Percentiles rank a stretch among this genome's conserved stretches.
These are phyloP conservation scores for Cygnus olor DNA, from an alignment of 2,797 vertebrate genomes.

Conservation along the genomic window DNA sequence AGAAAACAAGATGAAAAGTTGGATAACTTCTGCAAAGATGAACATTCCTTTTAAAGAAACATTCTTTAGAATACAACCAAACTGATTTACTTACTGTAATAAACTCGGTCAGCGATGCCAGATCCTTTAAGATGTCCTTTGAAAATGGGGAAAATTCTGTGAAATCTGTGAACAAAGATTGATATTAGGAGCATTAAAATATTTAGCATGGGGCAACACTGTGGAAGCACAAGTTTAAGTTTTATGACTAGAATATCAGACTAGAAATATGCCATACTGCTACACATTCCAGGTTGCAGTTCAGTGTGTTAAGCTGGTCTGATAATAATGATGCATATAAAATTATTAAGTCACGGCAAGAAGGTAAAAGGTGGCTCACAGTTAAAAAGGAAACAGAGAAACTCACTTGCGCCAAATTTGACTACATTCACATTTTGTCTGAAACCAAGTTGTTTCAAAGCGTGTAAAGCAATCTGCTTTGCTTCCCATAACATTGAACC, in stretches of 20 bases:
- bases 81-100: slow-evolving; percentile 77
- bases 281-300: neutral
- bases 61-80: neutral
- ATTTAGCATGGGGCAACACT: neutral
- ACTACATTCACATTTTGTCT: slow-evolving; percentile 78
- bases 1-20: neutral
- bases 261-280: neutral
- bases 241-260: neutral
- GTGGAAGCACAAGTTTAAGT: neutral
- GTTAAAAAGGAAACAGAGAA: neutral
- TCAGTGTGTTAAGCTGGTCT: neutral
- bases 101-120: slow-evolving; percentile 67
- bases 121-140: slow-evolving; percentile 13
- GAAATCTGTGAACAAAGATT: slow-evolving; percentile 76
- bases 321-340: neutral
- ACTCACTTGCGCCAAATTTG: slow-evolving; percentile 84
- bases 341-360: neutral
- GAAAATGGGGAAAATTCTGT: slow-evolving; percentile 80
- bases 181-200: neutral
- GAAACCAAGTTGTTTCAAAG: slow-evolving; percentile 66
- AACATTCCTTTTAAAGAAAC: neutral
- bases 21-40: neutral
- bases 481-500: slow-evolving; percentile 77
- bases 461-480: slow-evolving; percentile 79
- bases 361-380: neutral